These are phyloP conservation scores for Centruroides sculpturatus DNA, from an alignment of 1,140 invertebrate genomes.

Conservation along the genomic window DNA sequence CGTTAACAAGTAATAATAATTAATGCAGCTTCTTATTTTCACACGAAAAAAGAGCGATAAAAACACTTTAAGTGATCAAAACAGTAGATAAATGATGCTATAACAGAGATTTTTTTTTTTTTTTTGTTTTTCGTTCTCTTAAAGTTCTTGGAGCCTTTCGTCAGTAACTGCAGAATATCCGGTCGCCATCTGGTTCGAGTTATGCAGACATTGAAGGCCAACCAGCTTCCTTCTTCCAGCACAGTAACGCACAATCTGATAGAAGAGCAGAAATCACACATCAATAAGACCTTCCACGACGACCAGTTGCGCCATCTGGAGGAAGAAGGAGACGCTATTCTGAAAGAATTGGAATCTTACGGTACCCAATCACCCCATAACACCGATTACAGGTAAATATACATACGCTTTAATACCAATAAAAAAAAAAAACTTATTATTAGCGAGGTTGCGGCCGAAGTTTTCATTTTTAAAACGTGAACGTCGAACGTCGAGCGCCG, in stretches of 20 bases:
- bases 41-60: no score
- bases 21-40: no score
- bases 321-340: constrained; percentile 23
- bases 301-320: constrained; percentile 22
- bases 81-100: neutral
- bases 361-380: constrained; percentile 21
- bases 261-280: constrained; percentile 22
- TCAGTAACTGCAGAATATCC: constrained; percentile 21
- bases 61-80: no score
- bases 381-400: constrained; percentile 24
- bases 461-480: no score
- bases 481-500: no score
- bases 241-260: constrained; percentile 22
- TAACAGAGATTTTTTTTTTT: neutral
- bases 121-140: constrained; percentile 5
- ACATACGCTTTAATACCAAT: no score
- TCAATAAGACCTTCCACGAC: constrained; percentile 24
- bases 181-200: constrained; percentile 24
- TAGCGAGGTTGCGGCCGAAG: no score
- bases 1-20: no score
- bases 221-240: constrained; percentile 18
- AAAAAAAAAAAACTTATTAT: no score
- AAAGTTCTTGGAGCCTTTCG: constrained; percentile 28
- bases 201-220: constrained; percentile 23
- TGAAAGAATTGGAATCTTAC: constrained; percentile 22